Evolutionary conservation across 2,888 invertebrate species (phyloP), one percentile per base, ranked within the genome.

Genomic region (Phlogophora meticulosa): DNA sequence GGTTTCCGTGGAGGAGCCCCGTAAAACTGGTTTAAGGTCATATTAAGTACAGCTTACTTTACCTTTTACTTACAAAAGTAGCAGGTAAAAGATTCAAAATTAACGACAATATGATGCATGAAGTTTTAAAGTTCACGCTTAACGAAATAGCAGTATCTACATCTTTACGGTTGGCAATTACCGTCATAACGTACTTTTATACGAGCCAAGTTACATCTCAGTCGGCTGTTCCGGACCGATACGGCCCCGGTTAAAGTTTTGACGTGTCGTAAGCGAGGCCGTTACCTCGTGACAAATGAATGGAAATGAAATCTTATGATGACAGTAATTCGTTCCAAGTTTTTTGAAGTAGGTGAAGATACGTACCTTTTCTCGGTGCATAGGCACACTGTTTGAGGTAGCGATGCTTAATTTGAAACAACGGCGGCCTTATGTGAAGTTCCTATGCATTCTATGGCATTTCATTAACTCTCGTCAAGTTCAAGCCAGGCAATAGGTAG

Each of bases 101-200:
- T 40, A 71, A 51, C 51, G 77, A 45, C 40, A 60, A 22, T 56
- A 48, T 67, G 46, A 59, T 51, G 64, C 56, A 52, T 59, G 45
- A 65, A 65, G 48, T 65, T 64, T 51, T 67, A 52, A 80, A 70
- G 38, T 71, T 70, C 10, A 45, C 38, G 49, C 70, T 73, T 53
- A 48, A 70, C 52, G 48, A 60, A 66, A 74, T 61, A 55, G 58
- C 71, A 40, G 40, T 76, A 77, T 52, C 72, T 70, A 70, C 58
- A 72, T 72, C 61, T 65, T 78, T 49, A 69, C 57, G 59, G 62
- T 17, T 72, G 49, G 55, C 57, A 56, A 74, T 83, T 76, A 74
- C 66, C 62, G 64, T 74, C 81, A 74, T 83, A 83, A 76, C 64
- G 82, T 66, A 78, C 73, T 83, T 85, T 86, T 83, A 80, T 85